Percentiles rank a stretch among this genome's conserved stretches.
Conservation (phyloP, 1,140 invertebrate species). For the Schmidtea mediterranea region DNA sequence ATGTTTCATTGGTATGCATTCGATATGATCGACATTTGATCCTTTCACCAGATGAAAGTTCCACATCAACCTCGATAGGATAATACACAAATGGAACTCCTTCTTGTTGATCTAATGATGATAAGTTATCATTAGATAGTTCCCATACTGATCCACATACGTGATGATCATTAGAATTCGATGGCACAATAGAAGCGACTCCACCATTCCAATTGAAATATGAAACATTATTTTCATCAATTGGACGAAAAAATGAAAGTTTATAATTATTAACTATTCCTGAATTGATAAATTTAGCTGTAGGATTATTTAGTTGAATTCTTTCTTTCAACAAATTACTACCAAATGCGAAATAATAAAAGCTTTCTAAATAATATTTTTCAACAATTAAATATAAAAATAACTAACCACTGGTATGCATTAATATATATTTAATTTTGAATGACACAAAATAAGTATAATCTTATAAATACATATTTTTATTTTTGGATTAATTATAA, state of each 20-base stretch:
- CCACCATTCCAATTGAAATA: slow-evolving; percentile 36
- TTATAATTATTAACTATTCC: slow-evolving; percentile 35
- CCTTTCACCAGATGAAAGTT: slow-evolving; percentile 24
- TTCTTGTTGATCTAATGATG: slow-evolving; percentile 46
- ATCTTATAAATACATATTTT: too few species aligned
- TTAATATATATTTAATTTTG: too few species aligned
- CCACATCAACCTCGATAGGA: slow-evolving; percentile 34
- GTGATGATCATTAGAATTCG: slow-evolving; percentile 29
- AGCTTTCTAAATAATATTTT: slow-evolving; percentile 14
- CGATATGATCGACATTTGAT: slow-evolving; percentile 40
- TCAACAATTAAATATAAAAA: too few species aligned
- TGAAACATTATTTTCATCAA: not conserved
- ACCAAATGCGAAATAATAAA: slow-evolving; percentile 48
- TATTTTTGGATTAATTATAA: too few species aligned
- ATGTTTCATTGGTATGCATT: slow-evolving; percentile 32
- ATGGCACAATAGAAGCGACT: slow-evolving; percentile 39
- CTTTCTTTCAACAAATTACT: slow-evolving; percentile 41
- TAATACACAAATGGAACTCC: slow-evolving; percentile 36
- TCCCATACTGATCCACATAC: slow-evolving; percentile 56
- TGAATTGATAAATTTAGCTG: slow-evolving; percentile 33
- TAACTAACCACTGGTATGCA: too few species aligned
- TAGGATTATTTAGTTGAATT: slow-evolving; percentile 39
- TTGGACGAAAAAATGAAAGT: not conserved
- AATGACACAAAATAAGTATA: too few species aligned
- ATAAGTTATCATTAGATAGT: slow-evolving; percentile 35